phyloP scores from a whole-genome alignment of 2,113 vertebrate species.

The Turdus rufiventris region DNA sequence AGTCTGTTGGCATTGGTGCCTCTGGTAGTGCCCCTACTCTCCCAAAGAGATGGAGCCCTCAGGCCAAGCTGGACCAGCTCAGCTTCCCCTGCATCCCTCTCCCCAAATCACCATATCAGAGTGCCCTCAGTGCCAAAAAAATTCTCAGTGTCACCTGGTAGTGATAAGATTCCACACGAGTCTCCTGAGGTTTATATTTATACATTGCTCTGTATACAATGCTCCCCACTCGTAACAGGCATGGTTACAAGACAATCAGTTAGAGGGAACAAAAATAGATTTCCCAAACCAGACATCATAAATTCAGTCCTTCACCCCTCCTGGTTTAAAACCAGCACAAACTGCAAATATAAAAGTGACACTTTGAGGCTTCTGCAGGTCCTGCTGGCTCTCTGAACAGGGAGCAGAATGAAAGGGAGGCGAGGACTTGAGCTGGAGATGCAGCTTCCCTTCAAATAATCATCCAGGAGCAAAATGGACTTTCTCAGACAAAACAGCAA shows the following conservation, averaged over 20 bases:
- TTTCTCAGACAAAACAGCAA: neutral
- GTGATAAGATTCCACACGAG: neutral
- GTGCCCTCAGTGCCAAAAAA: neutral
- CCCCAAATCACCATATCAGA: accelerated
- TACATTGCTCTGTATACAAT: neutral
- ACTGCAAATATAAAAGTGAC: neutral
- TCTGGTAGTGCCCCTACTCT: neutral
- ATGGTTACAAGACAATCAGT: constrained; percentile 3
- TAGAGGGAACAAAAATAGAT: constrained; percentile 11
- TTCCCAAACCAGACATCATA: neutral
- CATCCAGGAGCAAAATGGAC: neutral
- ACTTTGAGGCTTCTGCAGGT: neutral
- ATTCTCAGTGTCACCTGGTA: neutral
- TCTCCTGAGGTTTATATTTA: neutral
- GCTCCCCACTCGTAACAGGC: neutral
- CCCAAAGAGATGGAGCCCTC: neutral
- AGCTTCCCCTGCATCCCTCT: neutral
- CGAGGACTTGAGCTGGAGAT: neutral
- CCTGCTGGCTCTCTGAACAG: neutral
- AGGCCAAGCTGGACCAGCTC: neutral
- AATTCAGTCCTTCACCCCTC: neutral
- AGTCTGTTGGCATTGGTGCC: accelerated
- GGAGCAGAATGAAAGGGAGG: neutral
- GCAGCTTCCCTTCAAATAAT: neutral
- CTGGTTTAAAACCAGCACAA: neutral